phyloP scores from a whole-genome alignment of 1,140 invertebrate genomes.

The Stegodyphus dumicola region DNA sequence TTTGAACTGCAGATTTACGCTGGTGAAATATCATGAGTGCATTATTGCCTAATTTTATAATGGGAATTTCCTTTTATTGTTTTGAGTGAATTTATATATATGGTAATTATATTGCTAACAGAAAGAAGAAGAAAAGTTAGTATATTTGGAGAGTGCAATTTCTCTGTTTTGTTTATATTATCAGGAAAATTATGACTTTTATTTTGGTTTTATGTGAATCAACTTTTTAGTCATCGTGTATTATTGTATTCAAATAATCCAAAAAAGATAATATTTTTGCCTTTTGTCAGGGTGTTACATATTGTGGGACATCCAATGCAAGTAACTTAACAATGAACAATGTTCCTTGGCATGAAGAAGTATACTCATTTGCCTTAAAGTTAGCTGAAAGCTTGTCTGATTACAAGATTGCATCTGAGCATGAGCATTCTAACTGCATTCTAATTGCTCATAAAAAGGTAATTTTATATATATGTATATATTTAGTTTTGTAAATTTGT shows the following conservation, averaged over 20 bases:
- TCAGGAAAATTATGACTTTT: not conserved
- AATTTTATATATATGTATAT: slow-evolving; percentile 20
- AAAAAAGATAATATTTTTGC: not conserved
- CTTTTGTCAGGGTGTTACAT: slow-evolving; percentile 73
- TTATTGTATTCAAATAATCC: not conserved
- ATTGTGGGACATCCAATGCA: slow-evolving; percentile 75
- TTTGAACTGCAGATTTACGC: no score
- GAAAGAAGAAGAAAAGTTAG: not conserved
- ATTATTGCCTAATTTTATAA: not conserved
- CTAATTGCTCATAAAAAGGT: slow-evolving; percentile 74
- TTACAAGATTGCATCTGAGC: slow-evolving; percentile 75
- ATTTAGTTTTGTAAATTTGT: not conserved
- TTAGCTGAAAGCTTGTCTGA: slow-evolving; percentile 70
- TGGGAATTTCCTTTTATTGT: not conserved
- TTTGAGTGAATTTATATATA: no score
- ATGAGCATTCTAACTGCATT: slow-evolving; percentile 77
- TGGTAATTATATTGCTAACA: no score
- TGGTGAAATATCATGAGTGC: slow-evolving; percentile 6
- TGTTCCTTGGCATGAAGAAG: slow-evolving; percentile 77
- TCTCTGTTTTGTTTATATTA: not conserved
- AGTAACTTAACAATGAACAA: slow-evolving; percentile 75
- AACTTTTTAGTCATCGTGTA: not conserved
- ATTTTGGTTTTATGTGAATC: not conserved
- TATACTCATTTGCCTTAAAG: slow-evolving; percentile 72
- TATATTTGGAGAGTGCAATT: not conserved